Percentiles rank a stretch among this genome's conserved stretches.
phyloP scores from a whole-genome alignment of 2,888 invertebrate genomes.

The Octonoba sinensis region DNA sequence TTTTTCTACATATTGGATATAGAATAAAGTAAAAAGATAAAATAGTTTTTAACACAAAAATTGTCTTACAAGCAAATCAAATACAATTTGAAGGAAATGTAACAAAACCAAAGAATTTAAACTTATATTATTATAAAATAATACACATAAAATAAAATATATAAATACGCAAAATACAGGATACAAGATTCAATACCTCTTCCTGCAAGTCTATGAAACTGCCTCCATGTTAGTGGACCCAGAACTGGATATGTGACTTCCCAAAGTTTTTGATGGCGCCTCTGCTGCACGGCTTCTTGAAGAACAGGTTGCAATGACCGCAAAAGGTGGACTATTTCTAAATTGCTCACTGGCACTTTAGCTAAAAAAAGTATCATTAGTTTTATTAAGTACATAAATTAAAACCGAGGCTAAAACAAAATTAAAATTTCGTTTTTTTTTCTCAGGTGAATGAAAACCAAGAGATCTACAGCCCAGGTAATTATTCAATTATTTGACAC shows the following conservation, averaged over 20 bases:
- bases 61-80: too few species aligned
- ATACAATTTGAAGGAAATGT: too few species aligned
- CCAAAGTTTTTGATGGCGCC: conserved; percentile 81
- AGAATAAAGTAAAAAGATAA: too few species aligned
- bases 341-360: conserved; percentile 83
- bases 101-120: too few species aligned
- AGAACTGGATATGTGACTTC: conserved; percentile 92
- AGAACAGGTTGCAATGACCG: conserved; percentile 89
- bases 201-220: conserved; percentile 95
- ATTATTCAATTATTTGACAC: background rate
- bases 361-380: conserved; percentile 69
- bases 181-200: conserved; percentile 74
- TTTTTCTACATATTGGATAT: too few species aligned
- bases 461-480: background rate
- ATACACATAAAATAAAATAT: too few species aligned
- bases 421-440: too few species aligned
- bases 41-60: too few species aligned
- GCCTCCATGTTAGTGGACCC: conserved; percentile 97
- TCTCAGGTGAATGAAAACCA: background rate
- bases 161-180: too few species aligned
- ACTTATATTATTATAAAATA: too few species aligned
- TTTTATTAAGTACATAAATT: background rate
- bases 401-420: background rate
- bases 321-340: conserved; percentile 92
- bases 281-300: conserved; percentile 96